These are phyloP conservation scores for Muscicapa comitata DNA, from an alignment of 2,797 vertebrate genomes.

Conservation along the genomic window DNA sequence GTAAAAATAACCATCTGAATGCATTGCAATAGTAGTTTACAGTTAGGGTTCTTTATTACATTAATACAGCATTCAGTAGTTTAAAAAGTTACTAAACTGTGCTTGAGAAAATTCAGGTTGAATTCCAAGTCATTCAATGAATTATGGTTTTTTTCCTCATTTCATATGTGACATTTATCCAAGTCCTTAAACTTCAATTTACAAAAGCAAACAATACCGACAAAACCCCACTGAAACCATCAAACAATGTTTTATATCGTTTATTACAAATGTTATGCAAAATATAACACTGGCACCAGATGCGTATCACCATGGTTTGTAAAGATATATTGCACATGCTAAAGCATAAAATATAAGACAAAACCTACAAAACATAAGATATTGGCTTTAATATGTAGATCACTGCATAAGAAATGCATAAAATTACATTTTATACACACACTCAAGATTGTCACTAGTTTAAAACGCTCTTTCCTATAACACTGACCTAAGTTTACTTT, in stretches of 20 bases:
- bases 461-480: constrained; percentile 72
- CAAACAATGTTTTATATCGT: constrained; percentile 70
- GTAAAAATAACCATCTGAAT: constrained; percentile 83
- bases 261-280: constrained; percentile 78
- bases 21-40: constrained; percentile 72
- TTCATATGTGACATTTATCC: constrained; percentile 53
- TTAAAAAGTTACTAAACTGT: constrained; percentile 75
- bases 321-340: constrained; percentile 84
- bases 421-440: constrained; percentile 72
- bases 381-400: constrained; percentile 71
- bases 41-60: constrained; percentile 66
- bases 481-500: constrained; percentile 75
- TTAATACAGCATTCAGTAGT: constrained; percentile 78
- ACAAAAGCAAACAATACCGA: constrained; percentile 69
- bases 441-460: constrained; percentile 79
- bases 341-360: constrained; percentile 76
- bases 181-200: constrained; percentile 60
- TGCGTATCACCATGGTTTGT: constrained; percentile 71
- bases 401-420: constrained; percentile 72
- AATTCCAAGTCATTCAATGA: constrained; percentile 53
- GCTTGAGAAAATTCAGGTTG: constrained; percentile 69
- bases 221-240: constrained; percentile 73
- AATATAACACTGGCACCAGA: constrained; percentile 81
- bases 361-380: constrained; percentile 71
- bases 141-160: constrained; percentile 38